Base-by-base conservation (phyloP, 2,797 vertebrate genomes). In the Novumbra hubbsi region DNA sequence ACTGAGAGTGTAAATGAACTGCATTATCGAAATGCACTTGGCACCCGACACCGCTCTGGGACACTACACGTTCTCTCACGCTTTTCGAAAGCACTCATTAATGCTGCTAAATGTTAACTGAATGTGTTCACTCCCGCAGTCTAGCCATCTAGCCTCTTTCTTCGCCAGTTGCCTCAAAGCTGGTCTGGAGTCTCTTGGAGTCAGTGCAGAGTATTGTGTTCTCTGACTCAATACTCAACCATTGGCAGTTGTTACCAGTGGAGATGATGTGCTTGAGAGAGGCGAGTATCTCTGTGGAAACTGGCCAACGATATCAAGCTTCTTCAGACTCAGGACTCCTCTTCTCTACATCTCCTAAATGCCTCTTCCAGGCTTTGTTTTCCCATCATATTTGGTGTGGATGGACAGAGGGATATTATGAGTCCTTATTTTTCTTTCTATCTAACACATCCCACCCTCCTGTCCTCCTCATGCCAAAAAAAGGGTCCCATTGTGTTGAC, bases 1-100 rank as follows among this genome's bases (percentile, higher is more conserved):
- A 87, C 92, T 87, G 83, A 89, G 87, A 75, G 80, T 85, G 71
- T 75, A 86, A 92, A 88, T 88, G 73, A 89, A 92, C 90, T 86
- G 79, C 87, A 90, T 91, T 87, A 76, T 82, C 83, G 67, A 17
- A 76, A 85, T 81, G 83, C 82, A 82, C 83, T 83, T 88, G 80
- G 82, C 81, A 78, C 87, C 81, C 75, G 80, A 85, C 81, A 80
- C 76, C n/a, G 0, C 86, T 85, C 77, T 57, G 81, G 83, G 85
- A 87, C 68, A 28, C 60, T 55, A 30, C 65, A 30, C 81, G 79
- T 80, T 88, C 87, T 86, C 41, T 83, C 82, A 80, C 76, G 74
- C 34, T 75, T 32, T 69, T 81, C 77, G 84, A 87, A 84, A 79
- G 83, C 80, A 89, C 81, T 77, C 81, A 87, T 91, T 84, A 90